Evolutionary conservation across 1,140 invertebrate species (phyloP).

Genomic region (Pachypeltis micranthus): DNA sequence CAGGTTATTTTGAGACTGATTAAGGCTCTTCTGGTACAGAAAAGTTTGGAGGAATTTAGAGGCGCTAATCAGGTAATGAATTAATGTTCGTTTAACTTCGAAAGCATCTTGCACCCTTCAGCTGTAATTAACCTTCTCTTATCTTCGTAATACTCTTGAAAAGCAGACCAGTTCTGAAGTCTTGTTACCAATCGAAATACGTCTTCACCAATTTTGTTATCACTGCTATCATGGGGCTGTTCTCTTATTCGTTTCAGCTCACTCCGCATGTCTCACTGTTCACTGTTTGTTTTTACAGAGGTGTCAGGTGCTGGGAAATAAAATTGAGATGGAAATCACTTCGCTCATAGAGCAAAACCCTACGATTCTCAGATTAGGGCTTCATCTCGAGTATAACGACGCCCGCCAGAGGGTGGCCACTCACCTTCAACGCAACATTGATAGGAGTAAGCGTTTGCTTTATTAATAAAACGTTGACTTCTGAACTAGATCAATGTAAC

Average conservation of each 20-base stretch:
- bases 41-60: slow-evolving; percentile 82
- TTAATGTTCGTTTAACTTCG: background rate
- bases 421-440: slow-evolving; percentile 90
- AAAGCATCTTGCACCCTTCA: too few species aligned
- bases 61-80: slow-evolving; percentile 81
- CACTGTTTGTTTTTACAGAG: slow-evolving; percentile 55
- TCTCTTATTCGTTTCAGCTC: too few species aligned
- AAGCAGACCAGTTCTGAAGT: too few species aligned
- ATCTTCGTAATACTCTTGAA: too few species aligned
- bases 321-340: slow-evolving; percentile 96
- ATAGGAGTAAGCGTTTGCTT: slow-evolving; percentile 70
- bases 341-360: slow-evolving; percentile 85
- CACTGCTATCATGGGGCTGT: too few species aligned
- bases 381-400: slow-evolving; percentile 93
- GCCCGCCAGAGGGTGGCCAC: slow-evolving; percentile 83
- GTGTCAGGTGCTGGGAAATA: slow-evolving; percentile 88
- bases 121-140: too few species aligned
- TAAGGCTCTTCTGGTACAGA: slow-evolving; percentile 70
- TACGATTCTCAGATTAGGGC: slow-evolving; percentile 76
- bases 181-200: too few species aligned
- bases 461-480: too few species aligned
- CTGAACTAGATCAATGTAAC: too few species aligned
- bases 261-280: too few species aligned
- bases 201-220: too few species aligned
- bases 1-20: slow-evolving; percentile 71